Evolutionary conservation across 2,888 invertebrate species (phyloP), one percentile per base, ranked within the genome.

Genomic region (Unio pictorum): DNA sequence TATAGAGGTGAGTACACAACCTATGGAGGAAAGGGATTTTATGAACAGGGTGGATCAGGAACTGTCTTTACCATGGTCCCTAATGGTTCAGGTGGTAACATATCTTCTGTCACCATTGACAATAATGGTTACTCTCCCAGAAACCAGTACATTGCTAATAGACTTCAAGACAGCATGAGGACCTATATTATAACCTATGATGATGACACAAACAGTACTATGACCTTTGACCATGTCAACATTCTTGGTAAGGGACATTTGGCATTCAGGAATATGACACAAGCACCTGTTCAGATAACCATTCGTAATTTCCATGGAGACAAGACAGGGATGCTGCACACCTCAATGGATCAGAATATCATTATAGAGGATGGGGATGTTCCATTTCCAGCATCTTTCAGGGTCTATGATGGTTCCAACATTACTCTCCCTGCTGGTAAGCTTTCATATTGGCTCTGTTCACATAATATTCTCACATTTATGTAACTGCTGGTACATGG

Each of bases 41-140:
- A 61, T 15, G 84, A 84, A 66, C 69, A 68, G 63, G 85, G 85
- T 59, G 84, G 83, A 20, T 77, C 85, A 4, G 85, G 85, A 20
- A 85, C 85, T 20, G 77, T 75, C 11, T 83, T 75, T 71, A 70
- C 81, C 61, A 54, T 63, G 30, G 69, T 72, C 28, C 80, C 79
- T 2, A 55, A 67, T 56, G 65, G 65, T 30, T 62, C n/a, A 11
- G 65, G 70, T 7, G 56, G 58, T 5, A 26, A 59, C 15, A 74
- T 76, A 66, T 67, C 73, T 20, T 69, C 77, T 8, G 71, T 85
- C 45, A 74, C 68, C 45, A 67, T 85, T n/a, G 82, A 85, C 78
- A 85, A 85, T 70, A 61, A 70, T 18, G 80, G 79, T 20, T 71
- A 79, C 64, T 65, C 64, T 34, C 85, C 85, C 0, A 64, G 71